Base-by-base conservation (phyloP, 2,888 invertebrate genomes). In the Calliopum simillimum region DNA sequence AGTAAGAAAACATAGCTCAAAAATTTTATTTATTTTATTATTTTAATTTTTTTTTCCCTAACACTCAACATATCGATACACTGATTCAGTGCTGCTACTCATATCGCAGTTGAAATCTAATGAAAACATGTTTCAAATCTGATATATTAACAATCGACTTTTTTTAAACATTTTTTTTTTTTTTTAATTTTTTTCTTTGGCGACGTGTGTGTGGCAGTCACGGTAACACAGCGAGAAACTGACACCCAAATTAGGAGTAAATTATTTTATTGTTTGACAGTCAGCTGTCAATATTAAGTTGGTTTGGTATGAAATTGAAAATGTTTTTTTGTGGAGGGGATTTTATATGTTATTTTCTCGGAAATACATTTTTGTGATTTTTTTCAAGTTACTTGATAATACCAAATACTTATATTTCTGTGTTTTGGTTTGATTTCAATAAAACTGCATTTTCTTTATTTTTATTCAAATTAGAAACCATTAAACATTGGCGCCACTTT, bases 231-330 rank as follows among this genome's bases (percentile, higher is more conserved):
- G n/a, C 33, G 41, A 55, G 83, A 79, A 82, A 83, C 76, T 76
- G 81, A 83, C 79, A 79, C 80, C 80, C 82, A 81, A 81, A 82
- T 82, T 83, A 82, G 79, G 77, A 78, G 76, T 73, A 79, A 79
- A 83, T 83, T 81, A 83, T 83, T 82, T 82, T 79, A 83, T 82
- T 81, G 78, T 71, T 70, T 71, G 74, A 67, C 58, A 67, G 67
- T 47, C 47, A 59, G 49, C 47, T 59, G 67, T 59, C 67, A 49
- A 59, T 67, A 67, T 49, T 67, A 41, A 65, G 65, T 55, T 44
- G 25, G 14, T 23, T 49, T 19, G 47, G 23, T 58, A 25, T 13
- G n/a, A 46, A 47, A 8, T 43, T 5, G 25, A 21, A 2, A 16
- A 12, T 19, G 16, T 25, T 43, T 21, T 41, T 46, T 61, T 44